Evolutionary conservation across 1,140 invertebrate genomes (phyloP), one percentile per base, ranked within the genome.

Genomic region (Heliconius himera): DNA sequence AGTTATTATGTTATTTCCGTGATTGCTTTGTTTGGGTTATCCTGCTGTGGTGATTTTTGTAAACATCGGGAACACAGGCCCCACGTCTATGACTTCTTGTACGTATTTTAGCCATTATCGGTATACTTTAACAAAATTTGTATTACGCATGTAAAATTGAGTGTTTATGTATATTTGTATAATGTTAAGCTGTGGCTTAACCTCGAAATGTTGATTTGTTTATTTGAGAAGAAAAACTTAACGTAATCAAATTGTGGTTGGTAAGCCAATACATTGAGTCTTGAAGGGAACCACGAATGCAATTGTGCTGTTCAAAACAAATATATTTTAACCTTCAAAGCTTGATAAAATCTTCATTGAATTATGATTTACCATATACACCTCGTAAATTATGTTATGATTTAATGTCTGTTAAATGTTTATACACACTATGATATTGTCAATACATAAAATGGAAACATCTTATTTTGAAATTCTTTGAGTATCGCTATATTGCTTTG

Each of bases 1-100:
- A 81, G 78, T 80, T 75, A 91, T 85, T 86, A 93, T 93, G 91
- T 88, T 91, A 84, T 87, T 89, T 86, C 82, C 86, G 89, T 94
- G 91, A 91, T 88, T 82, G 84, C 85, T 87, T 87, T 85, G 81
- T 88, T 89, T 88, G 82, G 86, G 82, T 83, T 80, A 81, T 83
- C 86, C 84, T 85, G 83, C 87, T 88, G 86, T 87, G 85, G 90
- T 90, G 88, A 87, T 87, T 90, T 87, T 93, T 91, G 91, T 93
- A 93, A 93, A 94, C 92, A 94, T 93, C 90, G 88, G 90, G 87
- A 91, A 86, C 86, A 83, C 88, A 88, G 89, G 88, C 87, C 88
- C 90, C 93, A 94, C 93, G 93, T 94, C 92, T 94, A 94, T 94
- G 93, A 91, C 85, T 94, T 94, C 89, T 93, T 90, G 93, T 94